Base-by-base conservation (phyloP, 2,797 vertebrate species). In the Nyctalus aviator region DNA sequence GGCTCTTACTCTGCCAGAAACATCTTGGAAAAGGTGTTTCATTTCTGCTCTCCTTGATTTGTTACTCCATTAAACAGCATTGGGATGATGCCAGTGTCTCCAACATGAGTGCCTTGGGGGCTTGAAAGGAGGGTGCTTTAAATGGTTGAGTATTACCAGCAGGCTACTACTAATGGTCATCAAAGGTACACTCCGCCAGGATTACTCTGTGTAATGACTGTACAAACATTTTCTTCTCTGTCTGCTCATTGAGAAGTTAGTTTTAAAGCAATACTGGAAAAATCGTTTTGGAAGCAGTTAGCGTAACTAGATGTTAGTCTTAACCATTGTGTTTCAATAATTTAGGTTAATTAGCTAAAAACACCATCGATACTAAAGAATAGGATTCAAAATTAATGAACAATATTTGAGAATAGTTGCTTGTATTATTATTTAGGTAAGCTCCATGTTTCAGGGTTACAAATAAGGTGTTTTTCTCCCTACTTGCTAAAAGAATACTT, bases 241-340 rank as follows among this genome's bases (percentile, higher is more conserved):
- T 88, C 75, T 41, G 11, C 10, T 69, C 41, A 48, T 75, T 89
- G 35, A 64, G 18, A 92, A 44, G 21, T 14, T 23, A 73, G 21
- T 68, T 84, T 87, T 41, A 82, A 62, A 83, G 69, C 69, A 85
- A 82, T 48, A 15, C n/a, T 91, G 23, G 30, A 66, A 79, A 83
- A 77, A 72, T 30, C 13, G 35, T 72, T 84, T 87, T 41, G 2
- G 41, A 84, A 73, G 30, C 14, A 86, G 44, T 6, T 37, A 86
- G 44, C 8, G 35, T 82, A 75, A 37, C 50, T 84, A 93, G 32
- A 18, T 8, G 30, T 66, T 55, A 14, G 35, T 20, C 37, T 76
- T 79, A 77, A 77, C 14, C 17, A 13, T 23, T 78, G 0, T 53
- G 37, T 75, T 82, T 94, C 35, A 59, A 8, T 77, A 53, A 73